phyloP scores from a whole-genome alignment of 2,888 invertebrate genomes.

The Ochropacha duplaris region DNA sequence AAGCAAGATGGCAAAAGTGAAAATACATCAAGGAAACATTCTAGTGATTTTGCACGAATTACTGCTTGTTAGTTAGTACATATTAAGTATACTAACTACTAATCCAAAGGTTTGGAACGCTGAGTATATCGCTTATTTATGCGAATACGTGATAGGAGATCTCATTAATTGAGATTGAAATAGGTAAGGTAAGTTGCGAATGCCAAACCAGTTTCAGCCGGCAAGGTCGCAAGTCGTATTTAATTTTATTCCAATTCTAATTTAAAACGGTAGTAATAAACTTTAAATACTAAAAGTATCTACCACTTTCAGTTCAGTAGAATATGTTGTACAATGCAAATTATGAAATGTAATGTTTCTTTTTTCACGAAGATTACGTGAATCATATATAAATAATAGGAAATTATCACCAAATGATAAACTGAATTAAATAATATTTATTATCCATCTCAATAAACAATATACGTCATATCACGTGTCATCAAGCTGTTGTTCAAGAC shows the following conservation, averaged over 20 bases:
- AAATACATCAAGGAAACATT: not conserved
- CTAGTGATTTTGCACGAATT: not conserved
- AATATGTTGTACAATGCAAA: not conserved
- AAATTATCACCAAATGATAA: not conserved
- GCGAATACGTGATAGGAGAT: slow-evolving; percentile 27
- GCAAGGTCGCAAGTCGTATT: slow-evolving; percentile 65
- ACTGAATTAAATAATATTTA: not conserved
- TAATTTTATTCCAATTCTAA: slow-evolving; percentile 56
- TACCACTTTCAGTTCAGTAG: not conserved
- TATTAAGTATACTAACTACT: not conserved
- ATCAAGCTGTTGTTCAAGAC: slow-evolving; percentile 1
- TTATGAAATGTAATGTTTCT: not conserved
- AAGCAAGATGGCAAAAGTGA: not conserved
- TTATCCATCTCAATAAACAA: not conserved
- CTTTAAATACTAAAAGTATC: slow-evolving; percentile 8
- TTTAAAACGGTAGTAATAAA: slow-evolving; percentile 31
- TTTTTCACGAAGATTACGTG: not conserved
- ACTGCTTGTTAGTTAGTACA: no score
- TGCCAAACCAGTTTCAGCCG: slow-evolving; percentile 69
- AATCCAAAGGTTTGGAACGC: not conserved
- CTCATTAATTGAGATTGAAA: slow-evolving; percentile 52
- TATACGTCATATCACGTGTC: not conserved
- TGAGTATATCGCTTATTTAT: slow-evolving; percentile 10
- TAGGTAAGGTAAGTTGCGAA: slow-evolving; percentile 59
- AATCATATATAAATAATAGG: not conserved